A percentile compares a stretch with the other conserved stretches of the same genome.
Conservation (phyloP, 2,113 vertebrate species). For the Prionailurus bengalensis region DNA sequence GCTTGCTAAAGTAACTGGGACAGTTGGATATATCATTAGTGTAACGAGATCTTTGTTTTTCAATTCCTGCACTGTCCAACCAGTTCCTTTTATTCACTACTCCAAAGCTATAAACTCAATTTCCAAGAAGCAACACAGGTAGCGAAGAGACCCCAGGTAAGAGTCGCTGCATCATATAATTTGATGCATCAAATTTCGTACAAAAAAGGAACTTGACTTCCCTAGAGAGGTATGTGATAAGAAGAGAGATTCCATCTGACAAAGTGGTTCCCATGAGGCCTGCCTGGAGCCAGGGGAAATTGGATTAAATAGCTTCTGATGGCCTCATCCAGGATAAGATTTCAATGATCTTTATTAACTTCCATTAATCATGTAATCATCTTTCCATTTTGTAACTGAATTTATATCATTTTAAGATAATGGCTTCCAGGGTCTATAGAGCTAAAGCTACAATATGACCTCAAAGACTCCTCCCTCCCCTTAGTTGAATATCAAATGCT, state of each 20-base stretch:
- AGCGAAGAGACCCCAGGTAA: not conserved
- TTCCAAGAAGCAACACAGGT: not conserved
- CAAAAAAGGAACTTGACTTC: conserved; percentile 26
- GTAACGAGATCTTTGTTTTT: not conserved
- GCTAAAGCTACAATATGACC: conserved; percentile 51
- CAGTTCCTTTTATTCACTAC: not conserved
- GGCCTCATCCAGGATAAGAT: conserved; percentile 51
- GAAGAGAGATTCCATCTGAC: conserved; percentile 62
- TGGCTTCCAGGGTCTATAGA: conserved; percentile 45
- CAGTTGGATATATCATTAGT: not conserved
- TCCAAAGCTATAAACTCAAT: not conserved
- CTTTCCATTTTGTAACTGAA: conserved; percentile 70
- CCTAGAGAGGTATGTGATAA: not conserved
- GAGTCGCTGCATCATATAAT: not conserved
- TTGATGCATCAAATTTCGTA: conserved; percentile 39
- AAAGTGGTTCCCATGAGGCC: conserved; percentile 34
- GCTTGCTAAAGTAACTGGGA: not conserved
- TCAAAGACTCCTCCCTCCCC: not conserved
- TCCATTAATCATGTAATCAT: conserved; percentile 76
- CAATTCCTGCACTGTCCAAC: not conserved
- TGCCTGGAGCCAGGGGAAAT: conserved; percentile 57
- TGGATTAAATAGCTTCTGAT: conserved; percentile 72
- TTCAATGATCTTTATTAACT: conserved; percentile 68
- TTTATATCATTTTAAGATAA: conserved; percentile 77
- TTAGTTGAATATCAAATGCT: conserved; percentile 32